phyloP scores from a whole-genome alignment of 2,797 vertebrate genomes.

The Lacerta agilis region DNA sequence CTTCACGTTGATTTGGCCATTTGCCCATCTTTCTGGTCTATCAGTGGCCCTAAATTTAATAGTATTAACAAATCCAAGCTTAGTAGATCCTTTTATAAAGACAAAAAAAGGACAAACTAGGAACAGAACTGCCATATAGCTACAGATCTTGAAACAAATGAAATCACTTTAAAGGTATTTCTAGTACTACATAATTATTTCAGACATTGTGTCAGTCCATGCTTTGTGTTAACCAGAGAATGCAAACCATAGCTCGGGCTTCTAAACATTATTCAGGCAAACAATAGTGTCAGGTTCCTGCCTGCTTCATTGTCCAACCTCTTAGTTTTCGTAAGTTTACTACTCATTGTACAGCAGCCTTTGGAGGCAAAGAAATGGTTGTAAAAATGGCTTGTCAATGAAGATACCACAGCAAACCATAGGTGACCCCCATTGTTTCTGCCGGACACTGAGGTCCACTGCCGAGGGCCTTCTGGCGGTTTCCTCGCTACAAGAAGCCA shows the following conservation, averaged over 20 bases:
- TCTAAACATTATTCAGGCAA: background rate
- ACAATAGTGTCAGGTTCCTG: background rate
- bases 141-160: background rate
- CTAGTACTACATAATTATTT: background rate
- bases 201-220: background rate
- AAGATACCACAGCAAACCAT: background rate
- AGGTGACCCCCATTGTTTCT: too few relatives aligned
- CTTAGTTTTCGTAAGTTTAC: background rate
- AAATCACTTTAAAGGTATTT: constrained; percentile 4
- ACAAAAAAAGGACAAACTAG: background rate
- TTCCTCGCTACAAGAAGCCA: too few relatives aligned
- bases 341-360: too few relatives aligned
- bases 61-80: constrained; percentile 3
- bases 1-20: background rate
- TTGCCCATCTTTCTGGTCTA: background rate
- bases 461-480: too few relatives aligned
- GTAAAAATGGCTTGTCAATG: background rate
- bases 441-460: too few relatives aligned
- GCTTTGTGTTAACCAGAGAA: background rate
- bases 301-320: background rate
- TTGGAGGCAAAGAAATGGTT: background rate
- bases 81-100: constrained; percentile 7
- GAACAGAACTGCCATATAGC: background rate
- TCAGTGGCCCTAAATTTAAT: constrained; percentile 1
- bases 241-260: background rate